A percentile compares a stretch with the other conserved stretches of the same genome.
Conservation (phyloP, 2,797 vertebrate genomes). For the Loris lydekkerianus region DNA sequence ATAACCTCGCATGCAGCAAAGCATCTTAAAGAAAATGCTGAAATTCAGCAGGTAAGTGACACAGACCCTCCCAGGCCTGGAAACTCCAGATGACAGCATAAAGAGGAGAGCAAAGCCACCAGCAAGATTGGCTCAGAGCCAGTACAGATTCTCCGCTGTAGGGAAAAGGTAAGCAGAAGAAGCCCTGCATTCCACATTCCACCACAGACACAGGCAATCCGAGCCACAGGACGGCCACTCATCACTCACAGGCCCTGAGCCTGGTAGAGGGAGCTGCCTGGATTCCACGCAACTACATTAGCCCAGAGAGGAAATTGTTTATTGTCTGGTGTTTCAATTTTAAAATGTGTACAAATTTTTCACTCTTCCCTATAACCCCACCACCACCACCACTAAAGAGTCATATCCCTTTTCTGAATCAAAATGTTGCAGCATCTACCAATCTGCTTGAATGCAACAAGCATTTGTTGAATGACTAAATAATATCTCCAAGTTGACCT, state of each 20-base stretch:
- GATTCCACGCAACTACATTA: neutral
- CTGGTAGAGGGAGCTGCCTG: neutral
- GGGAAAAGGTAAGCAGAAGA: neutral
- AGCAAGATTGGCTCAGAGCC: neutral
- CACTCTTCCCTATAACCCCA: neutral
- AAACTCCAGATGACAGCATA: neutral
- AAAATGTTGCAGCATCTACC: neutral
- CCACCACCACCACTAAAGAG: neutral
- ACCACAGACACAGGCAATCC: neutral
- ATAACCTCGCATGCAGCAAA: neutral
- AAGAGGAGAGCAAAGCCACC: neutral
- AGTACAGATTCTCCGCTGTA: neutral
- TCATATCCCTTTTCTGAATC: neutral
- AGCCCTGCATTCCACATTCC: neutral
- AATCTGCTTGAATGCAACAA: slow-evolving; percentile 11
- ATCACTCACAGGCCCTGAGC: neutral
- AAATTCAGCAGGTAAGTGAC: neutral
- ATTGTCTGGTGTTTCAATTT: neutral
- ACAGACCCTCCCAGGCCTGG: neutral
- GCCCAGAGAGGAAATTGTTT: neutral
- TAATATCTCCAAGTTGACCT: neutral
- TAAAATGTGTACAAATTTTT: neutral
- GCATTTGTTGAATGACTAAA: neutral
- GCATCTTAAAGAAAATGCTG: neutral
- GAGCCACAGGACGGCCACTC: neutral